Percentiles rank a stretch among this genome's conserved stretches.
phyloP scores from a whole-genome alignment of 1,140 invertebrate genomes.

The Lepidurus arcticus region DNA sequence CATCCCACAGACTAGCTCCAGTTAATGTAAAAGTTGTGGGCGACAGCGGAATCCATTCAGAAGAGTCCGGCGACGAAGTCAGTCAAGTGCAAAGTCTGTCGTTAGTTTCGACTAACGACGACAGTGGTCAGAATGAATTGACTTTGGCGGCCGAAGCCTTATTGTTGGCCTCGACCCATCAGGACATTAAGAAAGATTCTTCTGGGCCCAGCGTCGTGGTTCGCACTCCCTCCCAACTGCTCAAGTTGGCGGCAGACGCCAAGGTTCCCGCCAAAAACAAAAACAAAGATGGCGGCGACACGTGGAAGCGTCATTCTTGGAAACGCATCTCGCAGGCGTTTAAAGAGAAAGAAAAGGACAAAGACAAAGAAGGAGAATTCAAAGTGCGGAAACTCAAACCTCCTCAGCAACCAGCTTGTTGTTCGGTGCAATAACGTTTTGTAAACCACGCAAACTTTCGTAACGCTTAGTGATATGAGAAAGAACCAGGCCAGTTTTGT shows the following conservation, averaged over 20 bases:
- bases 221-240: constrained; percentile 12
- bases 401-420: constrained; percentile 14
- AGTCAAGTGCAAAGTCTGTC: constrained; percentile 16
- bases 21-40: not conserved
- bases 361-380: not conserved
- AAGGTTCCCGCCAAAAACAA: not conserved
- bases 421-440: constrained; percentile 6
- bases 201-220: not conserved
- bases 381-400: constrained; percentile 11
- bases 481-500: not conserved
- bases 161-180: not conserved
- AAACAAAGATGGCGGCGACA: not conserved
- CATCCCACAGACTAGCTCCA: not conserved
- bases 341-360: not conserved
- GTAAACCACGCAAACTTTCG: not conserved
- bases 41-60: constrained; percentile 27
- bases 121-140: constrained; percentile 1
- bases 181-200: not conserved
- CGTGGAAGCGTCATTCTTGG: constrained; percentile 17
- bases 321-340: constrained; percentile 7
- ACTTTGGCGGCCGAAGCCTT: not conserved
- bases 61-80: constrained; percentile 26
- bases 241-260: constrained; percentile 1
- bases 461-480: not conserved
- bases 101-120: constrained; percentile 1